Conservation (phyloP, 2,113 vertebrate species). For the Glaucomys volans region DNA sequence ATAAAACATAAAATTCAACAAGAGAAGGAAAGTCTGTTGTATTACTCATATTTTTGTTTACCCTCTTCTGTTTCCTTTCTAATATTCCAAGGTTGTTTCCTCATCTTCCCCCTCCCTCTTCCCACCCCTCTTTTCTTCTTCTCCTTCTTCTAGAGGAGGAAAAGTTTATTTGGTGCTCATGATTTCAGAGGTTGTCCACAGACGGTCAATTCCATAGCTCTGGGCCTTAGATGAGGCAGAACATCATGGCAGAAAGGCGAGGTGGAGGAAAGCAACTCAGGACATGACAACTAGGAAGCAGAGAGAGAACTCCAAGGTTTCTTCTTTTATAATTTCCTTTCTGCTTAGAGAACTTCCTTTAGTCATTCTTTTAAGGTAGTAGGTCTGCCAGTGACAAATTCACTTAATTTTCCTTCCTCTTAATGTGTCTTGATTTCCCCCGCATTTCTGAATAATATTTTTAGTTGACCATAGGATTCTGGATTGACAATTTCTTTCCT, state of each 20-base stretch:
- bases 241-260: too few species aligned
- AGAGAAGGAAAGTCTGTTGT: not conserved
- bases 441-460: not conserved
- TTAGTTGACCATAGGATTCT: not conserved
- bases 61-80: not conserved
- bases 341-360: not conserved
- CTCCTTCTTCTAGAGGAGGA: too few species aligned
- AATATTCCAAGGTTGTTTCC: not conserved
- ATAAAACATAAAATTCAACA: not conserved
- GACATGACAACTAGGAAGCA: too few species aligned
- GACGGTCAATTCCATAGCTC: too few species aligned
- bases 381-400: not conserved
- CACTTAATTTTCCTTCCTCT: not conserved
- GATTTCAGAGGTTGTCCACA: too few species aligned
- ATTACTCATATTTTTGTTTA: not conserved
- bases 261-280: too few species aligned
- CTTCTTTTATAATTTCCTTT: not conserved
- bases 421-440: not conserved
- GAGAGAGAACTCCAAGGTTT: not conserved
- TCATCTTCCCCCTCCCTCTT: too few species aligned
- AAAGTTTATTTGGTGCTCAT: too few species aligned
- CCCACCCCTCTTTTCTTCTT: too few species aligned
- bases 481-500: not conserved
- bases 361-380: not conserved
- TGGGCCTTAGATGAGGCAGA: too few species aligned